Percentiles rank a stretch among this genome's conserved stretches.
Evolutionary conservation across 2,113 vertebrate species (phyloP).

Genomic region (Equus quagga): DNA sequence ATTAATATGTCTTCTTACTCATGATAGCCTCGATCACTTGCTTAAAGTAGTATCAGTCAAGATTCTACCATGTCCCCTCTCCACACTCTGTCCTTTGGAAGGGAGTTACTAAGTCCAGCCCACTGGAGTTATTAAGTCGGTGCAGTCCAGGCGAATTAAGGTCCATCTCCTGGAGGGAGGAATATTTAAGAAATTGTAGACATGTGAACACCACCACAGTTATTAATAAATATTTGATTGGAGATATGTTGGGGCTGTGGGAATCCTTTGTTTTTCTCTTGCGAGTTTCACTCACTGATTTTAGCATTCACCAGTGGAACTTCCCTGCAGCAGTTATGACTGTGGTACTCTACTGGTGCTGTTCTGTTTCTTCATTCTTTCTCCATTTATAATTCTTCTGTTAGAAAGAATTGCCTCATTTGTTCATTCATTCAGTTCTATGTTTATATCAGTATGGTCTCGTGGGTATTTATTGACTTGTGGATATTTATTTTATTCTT

Average conservation of each 20-base stretch:
- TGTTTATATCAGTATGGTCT: background rate
- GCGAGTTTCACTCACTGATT: background rate
- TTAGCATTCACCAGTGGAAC: background rate
- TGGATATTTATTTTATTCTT: background rate
- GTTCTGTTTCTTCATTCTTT: background rate
- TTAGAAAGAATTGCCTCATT: background rate
- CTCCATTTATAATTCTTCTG: background rate
- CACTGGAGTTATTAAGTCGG: background rate
- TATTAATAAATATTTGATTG: background rate
- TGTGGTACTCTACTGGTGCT: background rate
- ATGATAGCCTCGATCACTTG: background rate
- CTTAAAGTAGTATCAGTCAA: background rate
- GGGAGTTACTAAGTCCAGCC: background rate
- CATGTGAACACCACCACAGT: background rate
- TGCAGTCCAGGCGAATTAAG: background rate
- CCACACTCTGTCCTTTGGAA: background rate
- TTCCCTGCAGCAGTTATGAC: background rate
- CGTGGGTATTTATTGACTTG: background rate
- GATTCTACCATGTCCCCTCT: background rate
- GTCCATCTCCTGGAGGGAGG: background rate
- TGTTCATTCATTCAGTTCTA: background rate
- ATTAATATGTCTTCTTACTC: background rate
- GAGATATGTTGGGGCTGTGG: background rate
- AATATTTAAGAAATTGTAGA: background rate
- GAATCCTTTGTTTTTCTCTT: background rate